Evolutionary conservation across 2,888 invertebrate species (phyloP).

Genomic region (Lepidochrysops patricia): DNA sequence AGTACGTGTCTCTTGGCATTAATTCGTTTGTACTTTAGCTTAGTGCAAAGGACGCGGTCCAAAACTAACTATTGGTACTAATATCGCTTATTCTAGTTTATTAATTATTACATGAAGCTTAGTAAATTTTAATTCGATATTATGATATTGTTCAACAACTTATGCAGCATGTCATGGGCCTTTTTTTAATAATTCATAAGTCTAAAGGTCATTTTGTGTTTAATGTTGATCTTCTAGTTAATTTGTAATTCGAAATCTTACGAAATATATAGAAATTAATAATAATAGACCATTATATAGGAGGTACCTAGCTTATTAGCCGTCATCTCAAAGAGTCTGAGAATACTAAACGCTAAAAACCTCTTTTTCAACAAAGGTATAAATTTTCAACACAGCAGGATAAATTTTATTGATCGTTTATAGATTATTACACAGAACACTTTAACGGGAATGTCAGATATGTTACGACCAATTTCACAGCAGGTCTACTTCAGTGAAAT

Average conservation of each 20-base stretch:
- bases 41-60: no score
- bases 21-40: no score
- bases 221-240: background rate
- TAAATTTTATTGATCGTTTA: constrained; percentile 1
- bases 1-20: no score
- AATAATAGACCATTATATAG: no score
- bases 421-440: background rate
- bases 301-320: background rate
- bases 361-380: background rate
- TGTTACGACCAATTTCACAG: constrained; percentile 12
- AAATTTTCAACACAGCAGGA: background rate
- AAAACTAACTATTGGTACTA: background rate
- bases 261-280: no score
- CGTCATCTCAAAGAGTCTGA: background rate
- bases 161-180: background rate
- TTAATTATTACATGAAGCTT: background rate
- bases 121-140: background rate
- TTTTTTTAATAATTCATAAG: constrained; percentile 5
- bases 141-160: background rate
- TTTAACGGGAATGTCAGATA: constrained; percentile 6
- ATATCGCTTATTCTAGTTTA: background rate
- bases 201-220: background rate
- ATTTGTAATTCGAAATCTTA: background rate
- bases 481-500: background rate
- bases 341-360: background rate